Conservation (phyloP, 2,113 vertebrate species). For the Festucalex cinctus region DNA sequence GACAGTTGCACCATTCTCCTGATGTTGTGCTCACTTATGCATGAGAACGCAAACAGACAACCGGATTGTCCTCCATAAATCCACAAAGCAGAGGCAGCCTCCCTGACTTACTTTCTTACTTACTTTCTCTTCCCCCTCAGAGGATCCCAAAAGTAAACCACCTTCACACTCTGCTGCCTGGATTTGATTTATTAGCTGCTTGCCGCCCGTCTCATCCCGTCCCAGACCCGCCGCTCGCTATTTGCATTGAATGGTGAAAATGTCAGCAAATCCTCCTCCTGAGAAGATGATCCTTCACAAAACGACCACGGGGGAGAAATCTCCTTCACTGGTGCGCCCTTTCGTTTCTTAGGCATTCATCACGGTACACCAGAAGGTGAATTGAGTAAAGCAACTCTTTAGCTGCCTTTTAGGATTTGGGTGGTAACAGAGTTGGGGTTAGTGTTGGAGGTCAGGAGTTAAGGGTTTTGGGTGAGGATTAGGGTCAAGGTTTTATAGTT, state of each 20-base stretch:
- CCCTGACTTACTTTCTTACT: not conserved
- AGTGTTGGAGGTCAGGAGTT: not conserved
- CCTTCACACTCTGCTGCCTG: conserved; percentile 9
- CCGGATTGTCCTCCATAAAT: not conserved
- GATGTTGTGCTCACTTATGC: not conserved
- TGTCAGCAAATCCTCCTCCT: conserved; percentile 9
- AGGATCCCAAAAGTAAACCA: conserved; percentile 9
- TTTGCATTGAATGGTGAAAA: conserved; percentile 10
- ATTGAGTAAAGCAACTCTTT: not conserved
- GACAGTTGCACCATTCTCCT: not conserved
- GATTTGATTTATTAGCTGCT: conserved; percentile 8
- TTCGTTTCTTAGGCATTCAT: not conserved
- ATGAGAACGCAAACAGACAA: conserved; percentile 2
- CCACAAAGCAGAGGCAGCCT: not conserved
- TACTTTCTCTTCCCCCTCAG: not conserved
- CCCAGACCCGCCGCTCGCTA: not conserved
- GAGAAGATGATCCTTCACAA: conserved; percentile 2
- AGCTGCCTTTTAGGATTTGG: not conserved
- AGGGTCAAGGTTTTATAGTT: not conserved
- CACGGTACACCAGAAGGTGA: not conserved
- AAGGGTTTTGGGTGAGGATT: not conserved
- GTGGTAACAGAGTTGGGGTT: not conserved
- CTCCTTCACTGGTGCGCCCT: not conserved
- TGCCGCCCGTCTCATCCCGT: not conserved
- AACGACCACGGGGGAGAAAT: not conserved